These are phyloP conservation scores for Psilopogon haemacephalus DNA, from an alignment of 2,113 vertebrate genomes.

Conservation along the genomic window DNA sequence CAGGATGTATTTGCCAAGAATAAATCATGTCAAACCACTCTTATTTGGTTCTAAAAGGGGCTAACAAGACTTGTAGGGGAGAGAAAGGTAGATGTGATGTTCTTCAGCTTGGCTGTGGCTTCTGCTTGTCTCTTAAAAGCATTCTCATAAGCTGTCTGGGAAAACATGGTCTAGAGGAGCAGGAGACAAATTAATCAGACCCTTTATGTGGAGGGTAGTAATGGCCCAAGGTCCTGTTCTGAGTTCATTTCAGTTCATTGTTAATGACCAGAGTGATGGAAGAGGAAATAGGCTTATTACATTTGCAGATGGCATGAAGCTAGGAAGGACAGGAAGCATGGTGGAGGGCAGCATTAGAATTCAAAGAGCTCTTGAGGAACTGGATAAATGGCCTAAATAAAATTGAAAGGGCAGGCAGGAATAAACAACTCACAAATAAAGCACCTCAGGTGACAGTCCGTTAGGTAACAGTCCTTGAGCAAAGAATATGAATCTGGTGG, in stretches of 20 bases:
- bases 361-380: constrained; percentile 28
- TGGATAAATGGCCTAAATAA: constrained; percentile 50
- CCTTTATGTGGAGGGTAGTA: not conserved
- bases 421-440: constrained; percentile 27
- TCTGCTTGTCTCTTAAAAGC: not conserved
- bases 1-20: not conserved
- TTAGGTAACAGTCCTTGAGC: constrained; percentile 32
- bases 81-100: not conserved
- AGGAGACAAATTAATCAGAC: not conserved
- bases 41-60: not conserved
- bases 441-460: not conserved
- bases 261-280: constrained; percentile 27
- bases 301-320: constrained; percentile 11
- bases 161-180: not conserved
- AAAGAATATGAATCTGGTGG: not conserved
- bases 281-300: constrained; percentile 6
- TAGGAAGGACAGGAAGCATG: not conserved
- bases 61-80: not conserved
- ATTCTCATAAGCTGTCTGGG: not conserved
- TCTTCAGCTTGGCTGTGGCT: not conserved
- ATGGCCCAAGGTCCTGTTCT: not conserved
- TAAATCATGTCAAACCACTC: not conserved
- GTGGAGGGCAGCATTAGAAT: constrained; percentile 54
- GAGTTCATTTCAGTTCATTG: not conserved
- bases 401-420: constrained; percentile 20